Evolutionary conservation across 2,888 invertebrate genomes (phyloP).

Genomic region (Pseudococcus viburni): DNA sequence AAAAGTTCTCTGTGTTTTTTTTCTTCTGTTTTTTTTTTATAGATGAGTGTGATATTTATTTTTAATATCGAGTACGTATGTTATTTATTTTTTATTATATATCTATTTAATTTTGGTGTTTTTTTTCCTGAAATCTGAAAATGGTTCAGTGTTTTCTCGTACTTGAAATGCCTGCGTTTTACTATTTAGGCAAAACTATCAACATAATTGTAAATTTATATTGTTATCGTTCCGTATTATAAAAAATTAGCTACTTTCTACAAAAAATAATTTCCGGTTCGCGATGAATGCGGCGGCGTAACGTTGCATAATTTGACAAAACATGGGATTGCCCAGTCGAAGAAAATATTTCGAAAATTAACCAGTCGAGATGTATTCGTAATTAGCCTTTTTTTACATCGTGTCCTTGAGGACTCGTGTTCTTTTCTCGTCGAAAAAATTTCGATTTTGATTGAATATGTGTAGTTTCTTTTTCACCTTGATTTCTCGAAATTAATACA

Average conservation of each 20-base stretch:
- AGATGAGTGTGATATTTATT: slow-evolving; percentile 26
- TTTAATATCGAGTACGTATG: slow-evolving; percentile 1
- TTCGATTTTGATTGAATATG: not conserved
- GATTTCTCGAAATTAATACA: slow-evolving; percentile 29
- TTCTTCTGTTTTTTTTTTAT: not conserved
- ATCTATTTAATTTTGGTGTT: not conserved
- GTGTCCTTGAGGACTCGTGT: not conserved
- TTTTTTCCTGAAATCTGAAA: not conserved
- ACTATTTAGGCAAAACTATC: slow-evolving; percentile 19
- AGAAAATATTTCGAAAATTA: slow-evolving; percentile 19
- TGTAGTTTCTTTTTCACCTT: slow-evolving; percentile 16
- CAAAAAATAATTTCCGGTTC: not conserved
- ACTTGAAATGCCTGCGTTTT: not conserved
- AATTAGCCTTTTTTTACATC: not conserved
- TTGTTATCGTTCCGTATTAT: not conserved
- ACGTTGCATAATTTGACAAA: slow-evolving; percentile 1
- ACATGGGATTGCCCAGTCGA: not conserved
- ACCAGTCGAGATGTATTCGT: slow-evolving; percentile 4
- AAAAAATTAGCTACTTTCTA: not conserved
- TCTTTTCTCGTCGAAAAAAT: not conserved
- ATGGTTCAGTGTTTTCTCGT: too few species aligned
- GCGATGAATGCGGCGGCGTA: not conserved
- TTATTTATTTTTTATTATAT: not conserved
- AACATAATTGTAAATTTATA: not conserved
- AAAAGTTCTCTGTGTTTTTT: not conserved